Conservation (phyloP, 2,888 invertebrate species). For the Ypsolopha sequella region DNA sequence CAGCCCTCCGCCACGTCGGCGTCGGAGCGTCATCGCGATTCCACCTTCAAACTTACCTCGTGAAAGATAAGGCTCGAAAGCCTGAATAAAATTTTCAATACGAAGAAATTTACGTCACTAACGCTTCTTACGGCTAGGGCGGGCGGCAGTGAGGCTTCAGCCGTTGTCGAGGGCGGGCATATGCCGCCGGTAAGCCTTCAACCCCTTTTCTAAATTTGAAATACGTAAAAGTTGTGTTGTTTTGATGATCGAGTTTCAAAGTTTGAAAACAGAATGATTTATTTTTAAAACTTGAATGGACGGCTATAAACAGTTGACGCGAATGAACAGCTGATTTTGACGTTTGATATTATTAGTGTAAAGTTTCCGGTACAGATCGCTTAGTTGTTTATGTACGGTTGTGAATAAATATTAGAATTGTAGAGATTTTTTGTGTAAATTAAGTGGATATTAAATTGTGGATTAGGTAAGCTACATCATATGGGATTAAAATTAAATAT, state of each 20-base stretch:
- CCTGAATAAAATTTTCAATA: conserved; percentile 39
- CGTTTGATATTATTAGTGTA: conserved; percentile 12
- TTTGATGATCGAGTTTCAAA: too few relatives aligned
- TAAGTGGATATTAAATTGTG: conserved; percentile 7
- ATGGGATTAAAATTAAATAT: too few relatives aligned
- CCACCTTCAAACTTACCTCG: neutral
- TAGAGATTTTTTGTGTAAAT: conserved; percentile 6
- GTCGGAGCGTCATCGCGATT: too few relatives aligned
- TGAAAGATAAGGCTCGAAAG: conserved; percentile 22
- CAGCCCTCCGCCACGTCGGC: neutral
- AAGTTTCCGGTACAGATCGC: neutral
- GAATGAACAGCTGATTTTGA: conserved; percentile 25
- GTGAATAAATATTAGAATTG: neutral
- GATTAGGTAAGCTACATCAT: conserved; percentile 4
- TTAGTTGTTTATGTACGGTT: neutral
- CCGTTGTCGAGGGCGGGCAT: conserved; percentile 35
- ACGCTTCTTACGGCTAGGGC: conserved; percentile 19
- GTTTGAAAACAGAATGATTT: neutral
- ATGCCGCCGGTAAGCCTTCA: conserved; percentile 10
- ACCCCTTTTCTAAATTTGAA: conserved; percentile 1
- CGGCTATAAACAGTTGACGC: conserved; percentile 13
- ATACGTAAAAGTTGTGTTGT: conserved; percentile 8
- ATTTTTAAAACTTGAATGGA: conserved; percentile 19
- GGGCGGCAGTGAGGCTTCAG: conserved; percentile 44
- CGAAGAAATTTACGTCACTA: conserved; percentile 27